Conservation (phyloP, 2,113 vertebrate species). For the Orycteropus afer region DNA sequence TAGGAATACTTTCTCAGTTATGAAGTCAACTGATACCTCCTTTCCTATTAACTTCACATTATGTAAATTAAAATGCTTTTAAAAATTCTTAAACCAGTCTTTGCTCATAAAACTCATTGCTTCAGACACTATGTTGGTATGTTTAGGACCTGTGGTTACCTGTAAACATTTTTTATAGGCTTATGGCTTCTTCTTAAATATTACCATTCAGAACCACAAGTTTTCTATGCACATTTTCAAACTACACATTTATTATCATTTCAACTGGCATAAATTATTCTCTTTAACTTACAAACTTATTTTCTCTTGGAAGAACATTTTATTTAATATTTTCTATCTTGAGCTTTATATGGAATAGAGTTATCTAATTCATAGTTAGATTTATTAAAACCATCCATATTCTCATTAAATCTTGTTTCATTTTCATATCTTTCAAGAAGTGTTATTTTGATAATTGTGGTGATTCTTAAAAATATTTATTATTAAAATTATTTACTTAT, state of each 20-base stretch:
- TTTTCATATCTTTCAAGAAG: background rate
- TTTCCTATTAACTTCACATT: conserved; percentile 72
- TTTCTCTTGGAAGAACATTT: background rate
- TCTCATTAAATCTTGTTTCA: background rate
- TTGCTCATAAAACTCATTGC: conserved; percentile 52
- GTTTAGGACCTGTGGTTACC: conserved; percentile 42
- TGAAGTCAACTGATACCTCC: conserved; percentile 31
- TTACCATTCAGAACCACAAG: conserved; percentile 9
- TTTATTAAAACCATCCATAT: background rate
- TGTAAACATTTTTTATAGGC: background rate
- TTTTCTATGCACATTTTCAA: conserved; percentile 13
- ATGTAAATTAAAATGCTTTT: conserved; percentile 70
- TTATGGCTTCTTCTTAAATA: conserved; percentile 32
- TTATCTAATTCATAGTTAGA: background rate
- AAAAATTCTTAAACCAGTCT: conserved; percentile 61
- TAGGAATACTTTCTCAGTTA: conserved; percentile 36
- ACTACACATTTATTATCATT: conserved; percentile 30
- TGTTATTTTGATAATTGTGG: background rate
- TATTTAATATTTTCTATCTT: background rate
- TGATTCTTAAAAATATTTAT: background rate
- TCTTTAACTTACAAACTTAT: background rate
- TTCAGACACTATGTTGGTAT: conserved; percentile 53
- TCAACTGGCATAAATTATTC: background rate
- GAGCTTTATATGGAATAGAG: background rate
- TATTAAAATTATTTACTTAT: background rate